Base-by-base conservation (phyloP, 1,140 invertebrate species). In the Drosophila baimaii region DNA sequence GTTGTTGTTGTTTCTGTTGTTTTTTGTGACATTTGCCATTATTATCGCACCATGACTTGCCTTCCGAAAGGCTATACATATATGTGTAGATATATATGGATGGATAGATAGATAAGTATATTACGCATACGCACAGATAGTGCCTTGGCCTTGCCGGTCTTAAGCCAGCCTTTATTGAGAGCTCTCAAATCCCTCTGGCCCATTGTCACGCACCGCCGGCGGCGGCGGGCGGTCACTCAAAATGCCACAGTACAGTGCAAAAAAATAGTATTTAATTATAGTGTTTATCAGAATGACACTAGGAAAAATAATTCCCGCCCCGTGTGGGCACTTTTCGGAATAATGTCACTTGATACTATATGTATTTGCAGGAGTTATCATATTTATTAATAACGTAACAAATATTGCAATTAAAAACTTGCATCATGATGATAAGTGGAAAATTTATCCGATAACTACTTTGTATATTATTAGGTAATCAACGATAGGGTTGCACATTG, bases 1-100 rank as follows among this genome's bases (percentile, higher is more conserved):
- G n/a, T n/a, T n/a, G n/a, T n/a, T n/a, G n/a, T 61, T 29, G 63
- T 7, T 29, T 17, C 44, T 21, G 25, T 23, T 10, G 46, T 8
- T 37, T 52, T 33, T 37, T 57, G 49, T 77, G 55, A 77, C 47
- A 77, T 49, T 71, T 58, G 74, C 73, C 43, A 77, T 77, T 74
- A 55, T 74, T 63, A 75, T 75, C 58, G 37, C 41, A 56, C 69
- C 49, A 74, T 74, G 69, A 63, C 68, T 73, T 7, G 69, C 23
- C 37, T n/a, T n/a, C 29, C 17, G 25, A 39, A 39, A n/a, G 17
- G 19, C 23, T n/a, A 19, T 44, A 27, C 3, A 15, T 59, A 17
- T 17, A 27, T n/a, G 35, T 35, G 23, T 15, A 21, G 9, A 63
- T 3, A 62, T 33, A 17, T 23, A 29, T 31, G 23, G 33, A 27